Evolutionary conservation across 1,140 invertebrate genomes (phyloP).

Genomic region (Brachionus plicatilis): DNA sequence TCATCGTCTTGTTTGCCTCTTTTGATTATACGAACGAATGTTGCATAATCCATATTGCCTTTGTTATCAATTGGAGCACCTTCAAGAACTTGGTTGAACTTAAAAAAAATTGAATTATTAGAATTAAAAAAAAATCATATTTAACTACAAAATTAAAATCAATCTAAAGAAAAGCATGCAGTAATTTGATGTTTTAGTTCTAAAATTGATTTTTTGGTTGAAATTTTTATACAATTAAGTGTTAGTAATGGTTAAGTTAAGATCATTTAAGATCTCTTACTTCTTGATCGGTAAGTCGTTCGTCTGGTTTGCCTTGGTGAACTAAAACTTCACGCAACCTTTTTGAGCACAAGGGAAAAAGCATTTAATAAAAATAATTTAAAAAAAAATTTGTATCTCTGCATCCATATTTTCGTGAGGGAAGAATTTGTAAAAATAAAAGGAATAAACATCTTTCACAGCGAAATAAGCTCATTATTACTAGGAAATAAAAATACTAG

Average conservation of each 20-base stretch:
- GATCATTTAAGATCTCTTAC: not conserved
- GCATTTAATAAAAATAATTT: not conserved
- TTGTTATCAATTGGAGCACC: conserved; percentile 38
- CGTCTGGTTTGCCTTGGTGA: conserved; percentile 33
- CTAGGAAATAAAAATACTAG: not conserved
- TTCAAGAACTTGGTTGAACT: conserved; percentile 40
- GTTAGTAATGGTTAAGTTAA: not conserved
- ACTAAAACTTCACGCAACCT: conserved; percentile 39
- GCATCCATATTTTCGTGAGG: not conserved
- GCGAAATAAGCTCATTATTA: not conserved
- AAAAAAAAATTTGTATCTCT: not conserved
- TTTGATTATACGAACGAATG: conserved; percentile 41
- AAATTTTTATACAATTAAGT: not conserved
- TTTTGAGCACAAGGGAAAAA: not conserved
- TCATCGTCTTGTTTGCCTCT: conserved; percentile 42
- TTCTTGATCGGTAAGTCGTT: conserved; percentile 39
- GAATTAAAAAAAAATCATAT: not conserved
- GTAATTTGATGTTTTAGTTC: not conserved
- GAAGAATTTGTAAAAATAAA: not conserved
- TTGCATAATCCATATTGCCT: conserved; percentile 40
- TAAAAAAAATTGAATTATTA: conserved; percentile 17
- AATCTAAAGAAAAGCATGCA: conserved; percentile 18
- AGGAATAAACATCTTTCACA: not conserved
- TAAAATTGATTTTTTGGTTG: not conserved
- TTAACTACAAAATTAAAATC: not conserved